Base-by-base conservation (phyloP, 1,140 invertebrate genomes). In the Microplitis demolitor region DNA sequence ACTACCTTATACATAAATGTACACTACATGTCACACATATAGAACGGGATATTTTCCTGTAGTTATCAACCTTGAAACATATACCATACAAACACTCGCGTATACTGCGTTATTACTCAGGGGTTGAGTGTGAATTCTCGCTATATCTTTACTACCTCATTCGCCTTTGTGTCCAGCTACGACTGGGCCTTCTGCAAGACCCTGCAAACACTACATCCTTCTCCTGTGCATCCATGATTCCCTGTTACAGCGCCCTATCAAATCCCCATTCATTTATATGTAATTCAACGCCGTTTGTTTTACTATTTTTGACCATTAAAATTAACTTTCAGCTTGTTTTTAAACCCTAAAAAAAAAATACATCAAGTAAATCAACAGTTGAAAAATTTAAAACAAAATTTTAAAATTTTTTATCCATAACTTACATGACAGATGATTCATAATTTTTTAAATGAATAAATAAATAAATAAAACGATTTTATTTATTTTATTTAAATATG, bases 201-300 rank as follows among this genome's bases (percentile, higher is more conserved):
- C 83, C 81, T 85, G 76, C 77, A 71, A 66, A 69, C 64, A 5
- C 39, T 45, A 45, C 6, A 45, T 45, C 39, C 39, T 45, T 74
- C 83, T 86, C 81, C 76, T 83, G 51, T 13, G 69, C 72, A 77
- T 73, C 74, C 80, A 80, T 87, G 80, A 67, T 80, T 70, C 66
- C 86, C 85, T 87, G 83, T 84, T 86, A 83, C 84, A 73, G 74
- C 78, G 86, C 84, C 85, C 86, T 87, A 87, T 87, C 82, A 79
- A 84, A 84, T 85, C 85, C 84, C 84, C 86, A 85, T 87, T 85
- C 80, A 82, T 86, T 82, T 84, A 83, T 78, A 79, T 80, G 75
- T 66, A 63, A 14, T 24, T 31, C 54, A 50, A 51, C 76, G 69
- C 75, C 74, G 70, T 75, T 77, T 58, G 11, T 72, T 56, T 37